phyloP scores from a whole-genome alignment of 92 coral and sea anemone species.

The Virgularia gustaviana region DNA sequence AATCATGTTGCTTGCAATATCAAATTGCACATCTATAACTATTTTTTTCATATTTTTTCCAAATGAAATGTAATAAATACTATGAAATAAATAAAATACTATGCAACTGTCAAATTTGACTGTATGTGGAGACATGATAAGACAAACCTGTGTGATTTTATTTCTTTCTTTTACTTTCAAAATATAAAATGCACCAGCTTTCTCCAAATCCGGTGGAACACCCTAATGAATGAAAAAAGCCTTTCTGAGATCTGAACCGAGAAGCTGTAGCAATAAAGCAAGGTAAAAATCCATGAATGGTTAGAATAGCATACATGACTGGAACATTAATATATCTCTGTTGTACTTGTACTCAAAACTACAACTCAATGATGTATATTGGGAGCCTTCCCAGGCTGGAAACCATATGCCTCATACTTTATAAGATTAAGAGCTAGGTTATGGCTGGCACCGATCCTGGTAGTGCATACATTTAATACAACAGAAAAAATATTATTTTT shows the following conservation, averaged over 20 bases:
- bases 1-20: not conserved
- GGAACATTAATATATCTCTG: not conserved
- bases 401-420: too few species aligned
- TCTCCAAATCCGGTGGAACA: not conserved
- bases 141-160: constrained; percentile 3
- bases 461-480: too few species aligned
- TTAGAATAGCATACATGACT: too few species aligned
- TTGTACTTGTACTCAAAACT: not conserved
- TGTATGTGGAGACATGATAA: too few species aligned
- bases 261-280: not conserved
- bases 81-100: not conserved
- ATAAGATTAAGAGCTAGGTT: too few species aligned
- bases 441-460: too few species aligned
- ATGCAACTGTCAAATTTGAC: not conserved
- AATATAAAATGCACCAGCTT: constrained; percentile 1
- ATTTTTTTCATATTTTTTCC: not conserved
- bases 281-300: too few species aligned
- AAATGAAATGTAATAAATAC: not conserved
- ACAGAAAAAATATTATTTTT: too few species aligned
- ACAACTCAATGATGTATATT: too few species aligned
- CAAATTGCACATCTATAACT: not conserved
- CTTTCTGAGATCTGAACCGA: not conserved
- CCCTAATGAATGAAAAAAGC: not conserved
- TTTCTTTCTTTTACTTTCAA: not conserved
- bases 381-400: too few species aligned